Evolutionary conservation across 2,888 invertebrate genomes (phyloP).

Genomic region (Uropetala carovei): DNA sequence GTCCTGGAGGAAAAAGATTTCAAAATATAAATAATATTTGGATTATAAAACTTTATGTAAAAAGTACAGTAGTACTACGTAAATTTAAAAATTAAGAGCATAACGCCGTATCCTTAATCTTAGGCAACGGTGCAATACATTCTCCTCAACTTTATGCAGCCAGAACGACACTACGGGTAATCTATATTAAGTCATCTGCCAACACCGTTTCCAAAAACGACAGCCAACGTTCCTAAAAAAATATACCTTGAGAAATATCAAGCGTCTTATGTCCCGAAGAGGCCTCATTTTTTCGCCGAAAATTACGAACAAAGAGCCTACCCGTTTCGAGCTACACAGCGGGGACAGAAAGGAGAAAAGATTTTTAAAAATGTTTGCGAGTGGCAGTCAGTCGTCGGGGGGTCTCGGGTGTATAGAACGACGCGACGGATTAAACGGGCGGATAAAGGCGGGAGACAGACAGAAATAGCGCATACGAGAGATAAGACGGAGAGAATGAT

Average conservation of each 20-base stretch:
- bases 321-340: not conserved
- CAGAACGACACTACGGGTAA: too few species aligned
- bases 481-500: not conserved
- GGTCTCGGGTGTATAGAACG: not conserved
- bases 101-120: too few species aligned
- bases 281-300: not conserved
- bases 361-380: not conserved
- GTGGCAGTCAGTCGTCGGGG: not conserved
- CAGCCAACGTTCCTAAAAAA: not conserved
- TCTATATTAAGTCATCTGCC: too few species aligned
- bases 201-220: not conserved
- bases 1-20: too few species aligned
- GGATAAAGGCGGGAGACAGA: not conserved
- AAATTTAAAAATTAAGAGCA: too few species aligned
- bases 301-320: not conserved
- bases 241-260: not conserved
- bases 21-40: too few species aligned
- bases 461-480: not conserved
- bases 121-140: too few species aligned
- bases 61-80: too few species aligned
- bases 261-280: too few species aligned
- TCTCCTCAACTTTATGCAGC: too few species aligned
- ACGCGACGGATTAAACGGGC: slow-evolving; percentile 24
- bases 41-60: too few species aligned
- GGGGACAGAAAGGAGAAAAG: not conserved